Percentiles rank a stretch among this genome's conserved stretches.
Conservation (phyloP, 1,140 invertebrate genomes). For the Ceratina japonica region DNA sequence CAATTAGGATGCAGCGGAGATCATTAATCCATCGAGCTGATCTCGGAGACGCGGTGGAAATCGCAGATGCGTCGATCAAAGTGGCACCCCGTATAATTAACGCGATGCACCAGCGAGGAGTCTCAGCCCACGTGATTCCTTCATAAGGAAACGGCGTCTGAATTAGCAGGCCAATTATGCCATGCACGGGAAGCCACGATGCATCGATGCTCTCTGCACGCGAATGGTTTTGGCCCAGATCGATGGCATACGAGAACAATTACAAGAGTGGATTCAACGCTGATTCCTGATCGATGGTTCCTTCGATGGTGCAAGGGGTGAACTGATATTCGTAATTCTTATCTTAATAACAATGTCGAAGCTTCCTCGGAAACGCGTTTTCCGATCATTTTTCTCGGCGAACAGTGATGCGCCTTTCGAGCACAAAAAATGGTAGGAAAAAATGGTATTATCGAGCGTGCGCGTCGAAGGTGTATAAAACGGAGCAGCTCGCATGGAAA, state of each 20-base stretch:
- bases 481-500: constrained; percentile 36
- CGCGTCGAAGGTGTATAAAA: constrained; percentile 22
- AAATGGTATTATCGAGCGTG: constrained; percentile 24
- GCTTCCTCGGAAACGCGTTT: background rate
- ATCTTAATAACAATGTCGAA: background rate
- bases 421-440: too few species aligned
- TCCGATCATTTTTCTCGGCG: background rate
- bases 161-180: constrained; percentile 36
- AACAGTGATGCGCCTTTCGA: background rate
- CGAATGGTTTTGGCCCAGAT: background rate
- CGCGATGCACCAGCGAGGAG: background rate
- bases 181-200: background rate
- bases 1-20: constrained; percentile 29
- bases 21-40: constrained; percentile 35
- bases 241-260: too few species aligned
- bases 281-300: too few species aligned
- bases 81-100: constrained; percentile 35
- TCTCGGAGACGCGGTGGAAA: background rate
- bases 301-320: too few species aligned
- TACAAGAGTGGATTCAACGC: too few species aligned
- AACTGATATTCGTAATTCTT: too few species aligned
- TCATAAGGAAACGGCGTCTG: constrained; percentile 34
- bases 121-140: constrained; percentile 19
- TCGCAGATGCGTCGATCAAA: constrained; percentile 4
- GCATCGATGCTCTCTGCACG: constrained; percentile 5